phyloP scores from a whole-genome alignment of 2,888 invertebrate species.

The Altica lythri region DNA sequence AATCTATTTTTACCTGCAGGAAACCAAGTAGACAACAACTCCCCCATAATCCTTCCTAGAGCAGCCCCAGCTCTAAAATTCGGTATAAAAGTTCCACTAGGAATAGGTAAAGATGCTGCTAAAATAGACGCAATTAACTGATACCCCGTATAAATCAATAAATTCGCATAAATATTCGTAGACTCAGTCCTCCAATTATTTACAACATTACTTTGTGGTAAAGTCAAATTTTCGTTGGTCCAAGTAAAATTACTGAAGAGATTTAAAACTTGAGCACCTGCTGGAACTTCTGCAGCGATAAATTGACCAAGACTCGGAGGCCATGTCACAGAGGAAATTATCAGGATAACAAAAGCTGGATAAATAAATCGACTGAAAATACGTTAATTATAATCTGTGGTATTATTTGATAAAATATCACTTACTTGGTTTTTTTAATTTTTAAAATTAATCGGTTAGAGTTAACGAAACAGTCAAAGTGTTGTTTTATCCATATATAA shows the following conservation, averaged over 20 bases:
- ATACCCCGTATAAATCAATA: slow-evolving; percentile 81
- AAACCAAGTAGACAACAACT: slow-evolving; percentile 92
- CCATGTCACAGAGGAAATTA: slow-evolving; percentile 82
- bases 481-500: slow-evolving; percentile 89
- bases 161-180: slow-evolving; percentile 83
- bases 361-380: slow-evolving; percentile 71
- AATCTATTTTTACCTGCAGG: slow-evolving; percentile 64
- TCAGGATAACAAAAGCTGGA: slow-evolving; percentile 83
- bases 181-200: slow-evolving; percentile 85
- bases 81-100: slow-evolving; percentile 96
- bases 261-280: slow-evolving; percentile 64
- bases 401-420: not conserved
- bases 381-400: slow-evolving; percentile 3
- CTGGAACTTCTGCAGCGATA: slow-evolving; percentile 57
- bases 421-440: slow-evolving; percentile 88
- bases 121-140: slow-evolving; percentile 87
- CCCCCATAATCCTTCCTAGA: slow-evolving; percentile 89
- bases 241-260: slow-evolving; percentile 97
- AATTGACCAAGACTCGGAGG: slow-evolving; percentile 81
- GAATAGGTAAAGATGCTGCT: slow-evolving; percentile 94
- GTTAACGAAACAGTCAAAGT: slow-evolving; percentile 40
- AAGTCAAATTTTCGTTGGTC: slow-evolving; percentile 77
- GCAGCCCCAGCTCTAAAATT: slow-evolving; percentile 96
- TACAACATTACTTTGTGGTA: slow-evolving; percentile 82
- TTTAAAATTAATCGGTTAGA: slow-evolving; percentile 58